Evolutionary conservation across 37 sponge, comb jelly and placozoan genomes (phyloP).

Genomic region (Theonella swinhoei): DNA sequence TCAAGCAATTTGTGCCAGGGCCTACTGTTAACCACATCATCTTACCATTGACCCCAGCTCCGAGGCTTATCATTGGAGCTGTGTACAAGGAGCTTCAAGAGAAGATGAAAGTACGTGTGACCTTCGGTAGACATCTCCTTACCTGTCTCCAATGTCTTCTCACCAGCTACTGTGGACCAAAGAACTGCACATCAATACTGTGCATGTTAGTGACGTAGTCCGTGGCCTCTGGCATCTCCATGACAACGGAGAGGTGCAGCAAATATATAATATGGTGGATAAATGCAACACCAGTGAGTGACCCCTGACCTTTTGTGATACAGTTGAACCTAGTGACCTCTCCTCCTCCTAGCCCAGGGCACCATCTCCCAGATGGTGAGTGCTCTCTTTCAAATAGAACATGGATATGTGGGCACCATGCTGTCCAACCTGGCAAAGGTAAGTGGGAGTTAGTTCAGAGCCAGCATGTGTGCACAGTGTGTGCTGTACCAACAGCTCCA

Average conservation of each 20-base stretch:
- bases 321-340: no score
- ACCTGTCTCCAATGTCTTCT: not conserved
- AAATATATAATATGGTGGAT: conserved; percentile 93
- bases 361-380: conserved; percentile 65
- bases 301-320: no score
- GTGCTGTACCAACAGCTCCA: conserved; percentile 34
- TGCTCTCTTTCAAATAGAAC: conserved; percentile 75
- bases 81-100: conserved; percentile 76
- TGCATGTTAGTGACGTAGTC: conserved; percentile 92
- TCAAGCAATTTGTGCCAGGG: no score
- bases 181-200: conserved; percentile 92
- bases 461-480: not conserved
- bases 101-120: conserved; percentile 72
- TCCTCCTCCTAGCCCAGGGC: conserved; percentile 50
- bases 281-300: conserved; percentile 85
- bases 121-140: not conserved
- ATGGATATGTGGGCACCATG: conserved; percentile 89
- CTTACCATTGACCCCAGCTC: conserved; percentile 38
- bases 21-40: not conserved
- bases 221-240: conserved; percentile 85
- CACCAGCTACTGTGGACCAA: conserved; percentile 91
- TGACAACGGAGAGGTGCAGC: conserved; percentile 45
- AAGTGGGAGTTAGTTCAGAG: not conserved
- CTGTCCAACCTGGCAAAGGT: conserved; percentile 90
- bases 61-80: conserved; percentile 77